Conservation (phyloP, 2,113 vertebrate species). For the Boulengeromyrus knoepffleri region DNA sequence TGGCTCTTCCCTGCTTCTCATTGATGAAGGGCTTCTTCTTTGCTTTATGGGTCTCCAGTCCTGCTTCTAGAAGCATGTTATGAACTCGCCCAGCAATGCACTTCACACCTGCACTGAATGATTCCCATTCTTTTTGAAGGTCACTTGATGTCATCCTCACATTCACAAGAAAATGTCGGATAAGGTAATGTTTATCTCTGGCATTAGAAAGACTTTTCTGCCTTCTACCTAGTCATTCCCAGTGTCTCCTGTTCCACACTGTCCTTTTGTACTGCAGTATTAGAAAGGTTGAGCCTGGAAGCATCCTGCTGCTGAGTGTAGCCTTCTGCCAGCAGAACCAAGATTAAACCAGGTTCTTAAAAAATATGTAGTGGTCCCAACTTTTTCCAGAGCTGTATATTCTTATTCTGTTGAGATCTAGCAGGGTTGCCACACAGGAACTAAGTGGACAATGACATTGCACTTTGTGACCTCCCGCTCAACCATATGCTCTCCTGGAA, state of each 20-base stretch:
- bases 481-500: not conserved
- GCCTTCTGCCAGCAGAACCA: not conserved
- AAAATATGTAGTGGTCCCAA: not conserved
- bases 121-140: not conserved
- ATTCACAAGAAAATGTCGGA: not conserved
- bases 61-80: not conserved
- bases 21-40: not conserved
- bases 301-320: not conserved
- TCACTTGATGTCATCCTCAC: not conserved
- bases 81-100: not conserved
- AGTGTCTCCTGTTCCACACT: not conserved
- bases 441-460: not conserved
- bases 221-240: not conserved
- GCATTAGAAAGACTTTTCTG: not conserved
- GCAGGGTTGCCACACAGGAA: not conserved
- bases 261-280: not conserved
- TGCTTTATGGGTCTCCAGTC: not conserved
- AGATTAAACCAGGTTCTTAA: not conserved
- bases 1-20: not conserved
- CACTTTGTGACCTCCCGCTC: not conserved
- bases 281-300: not conserved
- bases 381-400: not conserved
- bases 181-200: not conserved
- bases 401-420: not conserved
- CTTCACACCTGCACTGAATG: not conserved